Conservation (phyloP, 2,797 vertebrate species). For the Centropyge bicolor region DNA sequence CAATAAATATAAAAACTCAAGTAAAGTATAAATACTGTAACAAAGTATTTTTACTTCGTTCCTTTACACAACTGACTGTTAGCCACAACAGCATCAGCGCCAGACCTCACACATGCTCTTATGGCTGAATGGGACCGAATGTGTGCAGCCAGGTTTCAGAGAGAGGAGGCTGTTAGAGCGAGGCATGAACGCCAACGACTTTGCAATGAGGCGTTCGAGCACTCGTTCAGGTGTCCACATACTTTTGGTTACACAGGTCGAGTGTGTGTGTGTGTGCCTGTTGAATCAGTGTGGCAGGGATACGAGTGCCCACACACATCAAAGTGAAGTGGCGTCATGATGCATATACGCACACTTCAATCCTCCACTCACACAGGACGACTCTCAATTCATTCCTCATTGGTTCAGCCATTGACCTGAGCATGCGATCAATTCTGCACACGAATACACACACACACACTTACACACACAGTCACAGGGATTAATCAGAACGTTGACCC, state of each 20-base stretch:
- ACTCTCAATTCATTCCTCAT: conserved; percentile 10
- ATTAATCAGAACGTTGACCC: conserved; percentile 70
- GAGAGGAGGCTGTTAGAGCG: not conserved
- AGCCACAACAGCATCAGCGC: not conserved
- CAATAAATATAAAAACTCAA: no score
- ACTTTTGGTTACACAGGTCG: not conserved
- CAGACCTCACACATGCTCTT: not conserved
- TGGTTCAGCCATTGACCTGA: conserved; percentile 24
- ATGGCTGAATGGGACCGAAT: not conserved
- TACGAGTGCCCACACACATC: not conserved
- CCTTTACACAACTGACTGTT: no score
- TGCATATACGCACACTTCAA: not conserved
- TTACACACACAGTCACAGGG: conserved; percentile 27
- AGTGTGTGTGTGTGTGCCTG: not conserved
- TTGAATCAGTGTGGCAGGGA: not conserved
- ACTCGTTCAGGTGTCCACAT: not conserved
- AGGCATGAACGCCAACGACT: not conserved
- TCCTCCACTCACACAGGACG: not conserved
- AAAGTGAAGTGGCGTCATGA: not conserved
- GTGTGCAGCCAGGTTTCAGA: not conserved
- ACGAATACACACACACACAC: conserved; percentile 2
- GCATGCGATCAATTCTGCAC: conserved; percentile 32
- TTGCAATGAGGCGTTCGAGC: not conserved
- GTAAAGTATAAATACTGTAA: no score
- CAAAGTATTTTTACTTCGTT: no score